A percentile compares a stretch with the other conserved stretches of the same genome.
Evolutionary conservation across 2,797 vertebrate species (phyloP).

Genomic region (Adelosebastes latens): DNA sequence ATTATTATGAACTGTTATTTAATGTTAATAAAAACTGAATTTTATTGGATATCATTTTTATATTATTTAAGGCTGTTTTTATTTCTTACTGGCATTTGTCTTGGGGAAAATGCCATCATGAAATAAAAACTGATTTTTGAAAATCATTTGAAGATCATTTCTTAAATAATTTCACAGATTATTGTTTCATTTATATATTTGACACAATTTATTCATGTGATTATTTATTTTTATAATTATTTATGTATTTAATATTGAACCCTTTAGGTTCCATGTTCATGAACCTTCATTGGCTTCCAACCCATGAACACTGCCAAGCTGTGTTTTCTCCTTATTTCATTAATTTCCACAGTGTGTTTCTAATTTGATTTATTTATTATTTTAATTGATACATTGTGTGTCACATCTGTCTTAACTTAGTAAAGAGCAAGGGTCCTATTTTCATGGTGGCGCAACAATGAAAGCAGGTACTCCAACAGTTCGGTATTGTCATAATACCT

Average conservation of each 20-base stretch:
- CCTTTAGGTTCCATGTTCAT: too few relatives aligned
- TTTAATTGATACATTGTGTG: neutral
- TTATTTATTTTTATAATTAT: neutral
- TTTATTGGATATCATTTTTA: too few relatives aligned
- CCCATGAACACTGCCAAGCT: neutral
- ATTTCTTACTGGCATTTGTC: too few relatives aligned
- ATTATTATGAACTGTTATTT: too few relatives aligned
- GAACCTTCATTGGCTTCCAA: too few relatives aligned
- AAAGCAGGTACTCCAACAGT: neutral
- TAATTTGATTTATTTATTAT: neutral
- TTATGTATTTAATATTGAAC: neutral
- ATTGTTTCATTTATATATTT: too few relatives aligned
- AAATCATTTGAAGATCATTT: too few relatives aligned
- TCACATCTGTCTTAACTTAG: neutral
- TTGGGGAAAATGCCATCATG: too few relatives aligned
- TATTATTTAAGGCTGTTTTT: too few relatives aligned
- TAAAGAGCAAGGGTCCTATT: neutral
- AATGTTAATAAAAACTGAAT: too few relatives aligned
- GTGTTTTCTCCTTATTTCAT: neutral
- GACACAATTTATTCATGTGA: neutral
- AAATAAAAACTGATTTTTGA: too few relatives aligned
- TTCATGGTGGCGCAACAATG: neutral
- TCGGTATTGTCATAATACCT: neutral
- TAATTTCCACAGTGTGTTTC: neutral
- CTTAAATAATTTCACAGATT: too few relatives aligned